Evolutionary conservation across 2,797 vertebrate species (phyloP).

Genomic region (Pseudocheirus occidentalis): DNA sequence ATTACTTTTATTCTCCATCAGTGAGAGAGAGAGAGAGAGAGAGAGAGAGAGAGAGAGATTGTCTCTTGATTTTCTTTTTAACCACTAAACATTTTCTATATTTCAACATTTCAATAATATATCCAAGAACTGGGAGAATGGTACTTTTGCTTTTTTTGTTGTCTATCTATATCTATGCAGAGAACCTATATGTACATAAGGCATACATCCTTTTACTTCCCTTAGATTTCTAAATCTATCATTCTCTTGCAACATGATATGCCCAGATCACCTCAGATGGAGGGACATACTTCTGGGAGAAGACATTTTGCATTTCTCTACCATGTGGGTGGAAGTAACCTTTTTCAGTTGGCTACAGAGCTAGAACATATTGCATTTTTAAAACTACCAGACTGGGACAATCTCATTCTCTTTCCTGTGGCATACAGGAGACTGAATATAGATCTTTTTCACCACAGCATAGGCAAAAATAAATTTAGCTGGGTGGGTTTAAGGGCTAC

Average conservation of each 20-base stretch:
- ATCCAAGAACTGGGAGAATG: constrained; percentile 18
- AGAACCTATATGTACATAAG: not conserved
- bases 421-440: not conserved
- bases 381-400: not conserved
- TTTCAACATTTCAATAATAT: not conserved
- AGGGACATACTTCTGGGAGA: not conserved
- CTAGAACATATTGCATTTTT: not conserved
- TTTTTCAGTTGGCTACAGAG: not conserved
- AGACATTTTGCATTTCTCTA: not conserved
- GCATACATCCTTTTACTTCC: not conserved
- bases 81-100: not conserved
- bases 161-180: not conserved
- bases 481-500: not conserved
- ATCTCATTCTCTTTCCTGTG: not conserved
- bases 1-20: constrained; percentile 43
- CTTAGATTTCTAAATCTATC: constrained; percentile 20
- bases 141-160: not conserved
- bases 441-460: not conserved
- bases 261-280: not conserved
- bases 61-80: constrained; percentile 36
- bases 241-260: not conserved
- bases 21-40: not conserved
- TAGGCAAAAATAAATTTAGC: not conserved
- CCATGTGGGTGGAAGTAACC: not conserved
- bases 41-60: not conserved